These are phyloP conservation scores for Patagioenas fasciata DNA, from an alignment of 2,113 vertebrate species.

Conservation along the genomic window DNA sequence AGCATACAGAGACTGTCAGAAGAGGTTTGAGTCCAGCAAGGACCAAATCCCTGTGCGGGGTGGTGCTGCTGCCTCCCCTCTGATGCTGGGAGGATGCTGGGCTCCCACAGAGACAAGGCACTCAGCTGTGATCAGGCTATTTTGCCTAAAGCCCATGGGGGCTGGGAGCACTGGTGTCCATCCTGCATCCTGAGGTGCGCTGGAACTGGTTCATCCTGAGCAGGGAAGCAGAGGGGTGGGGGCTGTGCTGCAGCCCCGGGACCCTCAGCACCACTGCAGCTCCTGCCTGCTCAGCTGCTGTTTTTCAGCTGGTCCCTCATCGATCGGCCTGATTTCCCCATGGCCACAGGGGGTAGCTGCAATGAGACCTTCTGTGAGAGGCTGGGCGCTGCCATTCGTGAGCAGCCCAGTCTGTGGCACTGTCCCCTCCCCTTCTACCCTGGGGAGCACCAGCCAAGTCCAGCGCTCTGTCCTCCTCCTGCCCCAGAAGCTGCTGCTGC, in stretches of 20 bases:
- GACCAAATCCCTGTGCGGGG: background rate
- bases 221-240: background rate
- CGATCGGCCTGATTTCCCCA: background rate
- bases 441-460: background rate
- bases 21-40: background rate
- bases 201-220: background rate
- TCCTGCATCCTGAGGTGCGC: rapidly evolving
- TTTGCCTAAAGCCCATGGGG: background rate
- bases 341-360: background rate
- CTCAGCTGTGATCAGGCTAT: background rate
- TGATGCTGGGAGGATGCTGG: background rate
- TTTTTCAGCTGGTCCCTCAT: background rate
- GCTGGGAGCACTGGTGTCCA: background rate
- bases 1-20: background rate
- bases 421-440: background rate
- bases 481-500: background rate
- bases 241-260: background rate
- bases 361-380: background rate
- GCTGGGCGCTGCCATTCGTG: background rate
- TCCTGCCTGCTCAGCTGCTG: background rate
- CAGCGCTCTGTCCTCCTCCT: background rate
- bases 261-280: background rate
- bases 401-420: background rate
- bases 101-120: background rate
- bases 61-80: background rate